These are phyloP conservation scores for Pituophis catenifer DNA, from an alignment of 2,113 vertebrate species.

Conservation along the genomic window DNA sequence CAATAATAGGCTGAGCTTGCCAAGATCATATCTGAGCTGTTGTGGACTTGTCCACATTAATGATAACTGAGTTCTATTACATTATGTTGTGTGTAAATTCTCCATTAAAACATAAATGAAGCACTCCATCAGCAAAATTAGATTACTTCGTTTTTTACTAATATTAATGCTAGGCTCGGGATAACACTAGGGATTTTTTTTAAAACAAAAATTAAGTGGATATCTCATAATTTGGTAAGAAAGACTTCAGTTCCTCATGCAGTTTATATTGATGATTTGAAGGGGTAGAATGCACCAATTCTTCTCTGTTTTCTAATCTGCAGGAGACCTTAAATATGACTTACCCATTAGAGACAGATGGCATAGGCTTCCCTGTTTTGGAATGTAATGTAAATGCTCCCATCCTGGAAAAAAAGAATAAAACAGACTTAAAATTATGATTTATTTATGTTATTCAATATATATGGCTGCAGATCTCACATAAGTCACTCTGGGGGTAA, in stretches of 20 bases:
- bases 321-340: slow-evolving; percentile 13
- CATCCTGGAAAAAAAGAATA: slow-evolving; percentile 58
- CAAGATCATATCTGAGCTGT: background rate
- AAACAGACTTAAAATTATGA: background rate
- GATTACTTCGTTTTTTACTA: background rate
- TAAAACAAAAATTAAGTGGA: background rate
- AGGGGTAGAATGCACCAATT: background rate
- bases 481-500: background rate
- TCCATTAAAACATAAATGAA: background rate
- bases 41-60: background rate
- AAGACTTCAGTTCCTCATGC: background rate
- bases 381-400: slow-evolving; percentile 61
- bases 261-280: background rate
- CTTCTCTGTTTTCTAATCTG: background rate
- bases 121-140: background rate
- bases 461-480: background rate
- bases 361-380: slow-evolving; percentile 61
- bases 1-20: background rate
- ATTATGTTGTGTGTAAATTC: background rate
- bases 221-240: background rate
- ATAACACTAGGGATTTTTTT: background rate
- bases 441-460: background rate
- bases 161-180: background rate
- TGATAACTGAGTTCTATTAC: background rate
- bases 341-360: slow-evolving; percentile 64